Percentiles rank a stretch among this genome's conserved stretches.
phyloP scores from a whole-genome alignment of 2,113 vertebrate species.

The Xenopus borealis region DNA sequence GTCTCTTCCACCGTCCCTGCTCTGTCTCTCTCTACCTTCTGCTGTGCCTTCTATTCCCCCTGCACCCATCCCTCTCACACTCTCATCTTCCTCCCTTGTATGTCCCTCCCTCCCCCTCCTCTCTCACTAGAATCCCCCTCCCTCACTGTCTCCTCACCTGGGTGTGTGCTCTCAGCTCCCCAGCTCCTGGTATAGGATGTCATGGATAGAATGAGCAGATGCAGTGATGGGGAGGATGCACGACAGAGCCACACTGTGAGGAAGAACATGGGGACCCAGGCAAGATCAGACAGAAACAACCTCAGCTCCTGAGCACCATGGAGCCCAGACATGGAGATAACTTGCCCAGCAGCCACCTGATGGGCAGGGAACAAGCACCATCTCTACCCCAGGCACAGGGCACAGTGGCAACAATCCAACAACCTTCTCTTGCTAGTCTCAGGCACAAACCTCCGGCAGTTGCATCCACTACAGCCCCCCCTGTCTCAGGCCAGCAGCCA shows the following conservation, averaged over 20 bases:
- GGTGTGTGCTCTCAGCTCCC: conserved; percentile 36
- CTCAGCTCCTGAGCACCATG: conserved; percentile 62
- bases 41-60: background rate
- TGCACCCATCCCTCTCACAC: background rate
- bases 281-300: conserved; percentile 60
- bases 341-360: conserved; percentile 38
- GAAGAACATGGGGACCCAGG: conserved; percentile 42
- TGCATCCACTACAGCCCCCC: conserved; percentile 33
- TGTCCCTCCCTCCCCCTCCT: background rate
- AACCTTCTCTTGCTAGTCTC: background rate
- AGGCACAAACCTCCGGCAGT: background rate
- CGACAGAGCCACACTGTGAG: conserved; percentile 11
- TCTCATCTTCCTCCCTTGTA: background rate
- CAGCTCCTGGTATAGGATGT: conserved; percentile 12
- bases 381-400: background rate
- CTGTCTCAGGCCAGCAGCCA: background rate
- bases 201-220: conserved; percentile 25
- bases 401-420: background rate
- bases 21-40: background rate
- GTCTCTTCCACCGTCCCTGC: background rate
- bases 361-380: conserved; percentile 17
- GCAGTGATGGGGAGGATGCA: background rate
- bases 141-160: conserved; percentile 15
- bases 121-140: conserved; percentile 13
- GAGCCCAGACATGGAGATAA: conserved; percentile 52